Percentiles rank a stretch among this genome's conserved stretches.
Evolutionary conservation across 2,113 vertebrate species (phyloP).

Genomic region (Microcebus lehilahytsara): DNA sequence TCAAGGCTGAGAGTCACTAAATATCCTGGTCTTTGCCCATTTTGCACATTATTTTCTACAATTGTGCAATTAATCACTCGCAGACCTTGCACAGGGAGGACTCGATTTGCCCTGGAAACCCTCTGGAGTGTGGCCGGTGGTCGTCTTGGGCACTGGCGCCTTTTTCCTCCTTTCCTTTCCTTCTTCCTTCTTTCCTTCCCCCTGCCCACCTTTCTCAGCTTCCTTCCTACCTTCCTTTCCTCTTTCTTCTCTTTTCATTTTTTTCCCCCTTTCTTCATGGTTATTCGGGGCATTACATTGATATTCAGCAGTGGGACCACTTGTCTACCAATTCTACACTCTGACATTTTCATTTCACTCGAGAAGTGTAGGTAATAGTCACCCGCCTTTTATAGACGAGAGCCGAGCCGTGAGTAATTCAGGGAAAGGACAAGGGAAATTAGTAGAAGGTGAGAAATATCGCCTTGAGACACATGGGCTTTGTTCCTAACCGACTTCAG

Average conservation of each 20-base stretch:
- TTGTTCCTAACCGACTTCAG: neutral
- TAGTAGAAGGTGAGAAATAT: too few species aligned
- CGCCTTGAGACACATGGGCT: neutral
- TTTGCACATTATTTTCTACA: neutral
- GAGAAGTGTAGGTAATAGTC: neutral
- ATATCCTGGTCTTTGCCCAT: neutral
- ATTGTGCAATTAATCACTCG: rapidly evolving
- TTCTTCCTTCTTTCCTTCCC: neutral
- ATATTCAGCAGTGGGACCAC: neutral
- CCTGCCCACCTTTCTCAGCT: too few species aligned
- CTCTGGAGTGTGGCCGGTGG: rapidly evolving
- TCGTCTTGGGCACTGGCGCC: rapidly evolving
- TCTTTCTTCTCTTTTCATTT: neutral
- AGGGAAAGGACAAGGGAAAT: neutral
- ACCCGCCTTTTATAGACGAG: neutral
- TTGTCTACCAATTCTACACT: rapidly evolving
- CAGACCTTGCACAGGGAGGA: rapidly evolving
- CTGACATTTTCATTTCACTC: neutral
- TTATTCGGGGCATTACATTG: neutral
- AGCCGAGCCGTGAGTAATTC: neutral
- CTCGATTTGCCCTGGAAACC: rapidly evolving
- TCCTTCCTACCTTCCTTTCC: too few species aligned
- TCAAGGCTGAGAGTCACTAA: neutral
- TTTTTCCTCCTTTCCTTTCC: neutral
- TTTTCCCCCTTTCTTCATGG: neutral